Conservation (phyloP, 2,888 invertebrate genomes). For the Drosophila pegasa region DNA sequence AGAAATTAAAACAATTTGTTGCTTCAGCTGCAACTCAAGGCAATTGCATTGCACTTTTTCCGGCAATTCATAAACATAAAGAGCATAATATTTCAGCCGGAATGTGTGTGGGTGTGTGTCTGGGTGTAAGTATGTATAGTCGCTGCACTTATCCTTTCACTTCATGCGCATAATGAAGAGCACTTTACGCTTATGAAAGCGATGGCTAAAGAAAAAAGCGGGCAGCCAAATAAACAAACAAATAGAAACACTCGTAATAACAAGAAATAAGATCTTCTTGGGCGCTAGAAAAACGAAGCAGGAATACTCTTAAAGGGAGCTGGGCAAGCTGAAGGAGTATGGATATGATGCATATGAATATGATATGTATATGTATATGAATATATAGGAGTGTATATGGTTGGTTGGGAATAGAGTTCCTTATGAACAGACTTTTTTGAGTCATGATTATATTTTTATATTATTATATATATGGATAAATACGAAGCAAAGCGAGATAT, state of each 20-base stretch:
- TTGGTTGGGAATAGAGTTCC: not conserved
- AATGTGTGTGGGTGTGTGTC: slow-evolving; percentile 21
- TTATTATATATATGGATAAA: no score
- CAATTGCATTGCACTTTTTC: slow-evolving; percentile 63
- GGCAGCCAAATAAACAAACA: slow-evolving; percentile 54
- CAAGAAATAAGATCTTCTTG: not conserved
- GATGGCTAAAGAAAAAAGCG: slow-evolving; percentile 59
- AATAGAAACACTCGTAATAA: slow-evolving; percentile 32
- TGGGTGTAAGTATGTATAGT: slow-evolving; percentile 37
- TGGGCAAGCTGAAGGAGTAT: no score
- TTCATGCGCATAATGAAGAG: slow-evolving; percentile 82
- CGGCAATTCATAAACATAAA: slow-evolving; percentile 57
- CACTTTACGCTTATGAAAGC: slow-evolving; percentile 80
- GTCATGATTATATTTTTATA: no score
- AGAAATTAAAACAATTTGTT: slow-evolving; percentile 42
- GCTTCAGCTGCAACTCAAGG: slow-evolving; percentile 50
- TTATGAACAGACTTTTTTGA: not conserved
- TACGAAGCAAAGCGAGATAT: no score
- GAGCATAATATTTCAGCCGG: slow-evolving; percentile 40
- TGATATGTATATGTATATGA: no score
- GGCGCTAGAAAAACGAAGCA: not conserved
- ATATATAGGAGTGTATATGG: no score
- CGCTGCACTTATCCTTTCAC: slow-evolving; percentile 81
- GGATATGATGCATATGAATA: no score
- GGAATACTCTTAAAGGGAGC: not conserved